These are phyloP conservation scores for Coreoperca whiteheadi DNA, from an alignment of 2,113 vertebrate genomes.

Conservation along the genomic window DNA sequence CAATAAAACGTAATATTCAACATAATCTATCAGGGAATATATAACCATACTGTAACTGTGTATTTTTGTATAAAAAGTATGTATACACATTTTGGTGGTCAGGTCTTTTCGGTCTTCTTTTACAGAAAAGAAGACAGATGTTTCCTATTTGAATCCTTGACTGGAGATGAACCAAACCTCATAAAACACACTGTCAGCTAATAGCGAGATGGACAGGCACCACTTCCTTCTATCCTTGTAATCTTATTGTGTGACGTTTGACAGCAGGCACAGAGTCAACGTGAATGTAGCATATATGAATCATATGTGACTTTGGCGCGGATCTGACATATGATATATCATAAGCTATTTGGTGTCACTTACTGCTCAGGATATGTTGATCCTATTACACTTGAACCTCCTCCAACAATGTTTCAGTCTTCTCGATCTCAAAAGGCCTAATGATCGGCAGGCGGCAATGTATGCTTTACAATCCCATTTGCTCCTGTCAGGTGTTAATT, in stretches of 20 bases:
- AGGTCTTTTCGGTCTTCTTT: no score
- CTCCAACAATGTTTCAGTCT: slow-evolving; percentile 50
- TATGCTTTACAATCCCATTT: slow-evolving; percentile 72
- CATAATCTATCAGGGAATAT: not conserved
- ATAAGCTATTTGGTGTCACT: slow-evolving; percentile 57
- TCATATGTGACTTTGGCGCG: slow-evolving; percentile 32
- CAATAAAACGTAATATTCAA: not conserved
- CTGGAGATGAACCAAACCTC: slow-evolving; percentile 9
- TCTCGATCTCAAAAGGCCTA: slow-evolving; percentile 50
- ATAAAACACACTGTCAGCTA: slow-evolving; percentile 20
- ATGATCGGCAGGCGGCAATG: slow-evolving; percentile 55
- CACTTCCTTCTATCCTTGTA: not conserved
- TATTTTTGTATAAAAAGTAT: not conserved
- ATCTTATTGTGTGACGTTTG: not conserved
- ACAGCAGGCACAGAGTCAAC: not conserved
- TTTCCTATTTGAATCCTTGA: slow-evolving; percentile 40
- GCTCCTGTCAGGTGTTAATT: slow-evolving; percentile 73
- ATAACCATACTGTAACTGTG: not conserved
- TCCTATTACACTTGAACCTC: slow-evolving; percentile 68
- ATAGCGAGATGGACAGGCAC: slow-evolving; percentile 11
- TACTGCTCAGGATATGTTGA: slow-evolving; percentile 55
- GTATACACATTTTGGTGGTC: slow-evolving; percentile 20
- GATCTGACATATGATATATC: slow-evolving; percentile 48
- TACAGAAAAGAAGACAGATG: slow-evolving; percentile 36
- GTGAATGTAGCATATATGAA: slow-evolving; percentile 22